Base-by-base conservation (phyloP, 2,888 invertebrate species). In the Standfussiana lucernea region DNA sequence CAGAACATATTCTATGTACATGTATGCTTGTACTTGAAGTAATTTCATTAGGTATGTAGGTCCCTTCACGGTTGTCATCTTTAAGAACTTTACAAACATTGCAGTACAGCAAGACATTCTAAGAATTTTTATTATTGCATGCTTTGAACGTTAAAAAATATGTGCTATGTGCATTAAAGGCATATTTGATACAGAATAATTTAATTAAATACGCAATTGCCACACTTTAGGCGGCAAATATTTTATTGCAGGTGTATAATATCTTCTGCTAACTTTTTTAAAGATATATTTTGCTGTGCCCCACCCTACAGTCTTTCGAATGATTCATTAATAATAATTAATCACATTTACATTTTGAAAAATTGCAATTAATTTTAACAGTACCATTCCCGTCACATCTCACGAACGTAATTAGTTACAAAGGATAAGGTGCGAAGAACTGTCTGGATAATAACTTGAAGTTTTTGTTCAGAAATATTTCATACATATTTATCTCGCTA, bases 331-430 rank as follows among this genome's bases (percentile, higher is more conserved):
- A 72, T 81, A 80, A 72, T 69, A 80, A 78, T 24, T 64, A 76
- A 79, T 77, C 24, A 47, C 75, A 15, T 35, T 78, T 84, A 80
- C 85, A 88, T 88, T 90, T 91, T 75, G 73, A 84, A 86, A 87
- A 85, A 82, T 75, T 87, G 78, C 81, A 83, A 87, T 89, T 83
- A 87, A 80, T 85, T 87, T 89, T 85, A 85, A 86, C 75, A 80
- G 40, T 56, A 69, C 74, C 42, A 75, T 76, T 77, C 70, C 28
- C 75, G 72, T 85, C 67, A 59, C 76, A 68, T 86, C 62, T 42
- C 32, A 72, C 56, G 64, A 61, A 74, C 74, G 53, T 86, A 72
- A 88, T 76, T 82, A 72, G 86, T 76, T 82, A 68, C 71, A 78
- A 75, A 65, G 28, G 15, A 76, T 72, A 79, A 76, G 71, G 83